Evolutionary conservation across 1,140 invertebrate genomes (phyloP), one percentile per base, ranked within the genome.

Genomic region (Atta cephalotes): DNA sequence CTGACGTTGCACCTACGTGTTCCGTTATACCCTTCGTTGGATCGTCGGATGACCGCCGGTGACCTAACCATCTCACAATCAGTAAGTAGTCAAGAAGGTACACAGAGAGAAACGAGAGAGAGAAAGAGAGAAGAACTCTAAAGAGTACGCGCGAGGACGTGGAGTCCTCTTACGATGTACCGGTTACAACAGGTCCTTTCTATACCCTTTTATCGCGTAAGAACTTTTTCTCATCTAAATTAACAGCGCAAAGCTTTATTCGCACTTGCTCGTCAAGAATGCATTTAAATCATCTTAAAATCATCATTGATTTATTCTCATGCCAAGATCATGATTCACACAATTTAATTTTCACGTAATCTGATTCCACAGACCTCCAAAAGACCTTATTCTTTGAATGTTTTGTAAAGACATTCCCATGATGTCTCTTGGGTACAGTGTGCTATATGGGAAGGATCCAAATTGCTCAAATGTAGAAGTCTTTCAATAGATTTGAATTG

Each of bases 1-100:
- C 82, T 90, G 89, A 92, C 88, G 92, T 88, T 92, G 92, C 92
- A 93, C 92, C 88, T 90, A 91, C 88, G 60, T 85, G 88, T 89
- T 90, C 91, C 91, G 92, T 91, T 93, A 93, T 90, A 88, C 51
- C 79, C 68, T 86, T 88, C 89, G 71, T 80, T 63, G 89, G 79
- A 89, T 92, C 88, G 71, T 80, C 63, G 88, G 82, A 89, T 93
- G 92, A 92, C 90, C 92, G 88, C 86, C n/a, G 88, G 84, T 92
- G 92, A 93, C 90, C 92, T 87, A 80, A 65, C 62, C 86, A 89
- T 87, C 82, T 87, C 85, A 39, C 35, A 39, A 9, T 39, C 35
- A 45, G 53, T 77, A 84, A 85, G 70, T 85, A 82, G 79, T 76
- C 71, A 82, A 84, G 82, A 88, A 87, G 76, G 74, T 51, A 71